Evolutionary conservation across 2,113 vertebrate genomes (phyloP), one percentile per base, ranked within the genome.

Genomic region (Equus quagga): DNA sequence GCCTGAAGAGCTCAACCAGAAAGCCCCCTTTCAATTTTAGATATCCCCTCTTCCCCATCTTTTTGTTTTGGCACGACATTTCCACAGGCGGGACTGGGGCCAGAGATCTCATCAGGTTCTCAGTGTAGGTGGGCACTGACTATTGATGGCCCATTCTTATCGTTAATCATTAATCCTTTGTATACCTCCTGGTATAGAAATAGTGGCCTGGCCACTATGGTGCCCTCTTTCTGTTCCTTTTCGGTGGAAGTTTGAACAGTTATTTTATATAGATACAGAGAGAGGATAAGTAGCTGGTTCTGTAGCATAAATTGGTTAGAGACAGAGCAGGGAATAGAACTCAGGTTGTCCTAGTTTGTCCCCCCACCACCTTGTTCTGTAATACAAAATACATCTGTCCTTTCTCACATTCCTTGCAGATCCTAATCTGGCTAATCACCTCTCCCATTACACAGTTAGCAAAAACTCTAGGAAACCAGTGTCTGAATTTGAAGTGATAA

Each of bases 341-440:
- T 73, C 41, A 69, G 28, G n/a, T 54, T 90, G 24, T 70, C 24
- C 31, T 83, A 65, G 33, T 89, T 92, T 91, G 91, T 91, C 36
- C 56, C 33, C 12, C 33, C 11, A 5, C 62, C n/a, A 56, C 51
- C n/a, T 83, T 54, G 65, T 80, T 84, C 31, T 67, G 31, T 92
- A 84, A 56, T 81, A 58, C 81, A 94, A 94, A 73, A 83, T 88
- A 83, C 49, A 21, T 56, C n/a, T 81, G n/a, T 49, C 51, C 28
- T 94, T 75, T 92, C 33, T 92, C 78, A 96, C n/a, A 56, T 54
- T 86, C 65, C 23, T n/a, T 69, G 31, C 26, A 90, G 49, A 89
- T 89, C 51, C 49, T 89, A 36, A 96, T 89, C 17, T 94, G 72
- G 21, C 46, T 33, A 54, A 54, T 92, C 28, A 73, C 14, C 26